Evolutionary conservation across 2,113 vertebrate genomes (phyloP).

Genomic region (Labeo catla): DNA sequence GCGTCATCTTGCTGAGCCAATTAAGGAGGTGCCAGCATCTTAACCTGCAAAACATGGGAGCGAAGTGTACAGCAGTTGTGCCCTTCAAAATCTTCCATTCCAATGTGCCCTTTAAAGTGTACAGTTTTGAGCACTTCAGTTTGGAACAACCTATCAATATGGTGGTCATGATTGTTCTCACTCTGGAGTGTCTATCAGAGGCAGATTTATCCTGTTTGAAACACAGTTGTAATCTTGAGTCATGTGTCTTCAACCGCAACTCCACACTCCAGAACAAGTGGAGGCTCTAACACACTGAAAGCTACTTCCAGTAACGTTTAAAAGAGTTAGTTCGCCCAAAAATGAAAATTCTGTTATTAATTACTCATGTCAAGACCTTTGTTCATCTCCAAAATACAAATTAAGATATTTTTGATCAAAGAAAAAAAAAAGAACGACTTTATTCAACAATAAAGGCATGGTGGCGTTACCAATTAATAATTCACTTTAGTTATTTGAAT

Average conservation of each 20-base stretch:
- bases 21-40: not conserved
- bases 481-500: not conserved
- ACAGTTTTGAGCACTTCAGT: not conserved
- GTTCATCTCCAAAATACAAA: no score
- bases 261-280: not conserved
- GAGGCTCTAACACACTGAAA: not conserved
- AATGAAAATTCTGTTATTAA: no score
- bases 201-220: not conserved
- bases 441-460: no score
- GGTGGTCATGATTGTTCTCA: not conserved
- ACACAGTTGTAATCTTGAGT: not conserved
- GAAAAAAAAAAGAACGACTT: no score
- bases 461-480: no score
- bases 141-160: not conserved
- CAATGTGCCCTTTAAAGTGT: not conserved
- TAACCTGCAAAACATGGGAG: not conserved
- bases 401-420: no score
- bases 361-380: no score
- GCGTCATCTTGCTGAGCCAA: not conserved
- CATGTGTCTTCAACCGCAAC: not conserved
- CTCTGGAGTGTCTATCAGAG: not conserved
- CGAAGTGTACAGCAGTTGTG: not conserved
- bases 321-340: no score
- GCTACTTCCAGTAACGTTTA: no score
- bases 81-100: not conserved